Base-by-base conservation (phyloP, 2,888 invertebrate species). In the Agriopis leucophaearia region DNA sequence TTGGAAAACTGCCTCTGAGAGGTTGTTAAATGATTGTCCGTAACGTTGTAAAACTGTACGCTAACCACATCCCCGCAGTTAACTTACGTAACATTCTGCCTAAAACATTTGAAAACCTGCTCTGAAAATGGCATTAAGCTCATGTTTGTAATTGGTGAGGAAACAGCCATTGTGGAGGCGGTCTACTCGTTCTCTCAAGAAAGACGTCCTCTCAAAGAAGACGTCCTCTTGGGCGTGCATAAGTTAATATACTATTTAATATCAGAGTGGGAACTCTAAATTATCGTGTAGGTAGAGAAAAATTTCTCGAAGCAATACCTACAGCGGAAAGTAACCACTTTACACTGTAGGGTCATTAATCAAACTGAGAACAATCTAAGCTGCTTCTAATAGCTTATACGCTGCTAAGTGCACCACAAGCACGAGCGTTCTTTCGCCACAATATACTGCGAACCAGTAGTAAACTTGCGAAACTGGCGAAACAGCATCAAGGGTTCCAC, bases 391-490 rank as follows among this genome's bases (percentile, higher is more conserved):
- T 78, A 79, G 78, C 78, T 81, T 76, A 77, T 74, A 74, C 74
- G 71, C 75, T 74, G 70, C 64, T 66, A 69, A 78, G 75, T 73
- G 73, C 27, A 27, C 2, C 27, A 27, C 27, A 60, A 45, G 58
- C 64, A 51, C 74, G 68, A 70, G 72, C 74, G 67, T 73, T 64
- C 74, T 67, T 77, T 74, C 74, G 71, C 69, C 74, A 44, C 69
- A 71, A 73, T 70, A 77, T 10, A 74, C 75, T 72, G 69, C 73
- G 72, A 57, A 64, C 35, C 35, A 51, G 74, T 76, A 78, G 79
- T 79, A 77, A 82, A 84, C 81, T 81, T 81, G 84, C 82, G 81
- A 84, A 85, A 84, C 86, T 81, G 82, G 81, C 83, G 81, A 86
- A 85, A 85, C 85, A 71, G 75, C 82, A 84, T 81, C 81, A 79